Evolutionary conservation across 2,797 vertebrate genomes (phyloP), one percentile per base, ranked within the genome.

Genomic region (Sylvilagus floridanus): DNA sequence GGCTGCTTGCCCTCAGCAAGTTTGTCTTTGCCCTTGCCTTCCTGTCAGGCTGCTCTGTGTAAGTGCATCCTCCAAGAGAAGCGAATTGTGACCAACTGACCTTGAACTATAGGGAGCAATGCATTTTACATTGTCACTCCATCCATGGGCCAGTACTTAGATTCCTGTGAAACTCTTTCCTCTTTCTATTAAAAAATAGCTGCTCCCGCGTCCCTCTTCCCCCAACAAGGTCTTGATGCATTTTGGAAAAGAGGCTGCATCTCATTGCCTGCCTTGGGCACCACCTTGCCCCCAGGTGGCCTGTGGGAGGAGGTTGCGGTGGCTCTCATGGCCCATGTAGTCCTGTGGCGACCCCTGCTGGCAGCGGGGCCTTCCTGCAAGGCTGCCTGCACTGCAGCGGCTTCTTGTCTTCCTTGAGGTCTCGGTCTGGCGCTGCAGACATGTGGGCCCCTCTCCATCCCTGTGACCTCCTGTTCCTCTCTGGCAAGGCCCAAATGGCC

Each of bases 311-410:
- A 28, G 37, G 47, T 17, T 13, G 7, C 21, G 8, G 14, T 1
- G 19, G n/a, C 1, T 28, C 47, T 86, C 16, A 17, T 9, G 65
- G 85, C 6, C 22, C 30, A 28, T 24, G 35, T 62, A 22, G 84
- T 69, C 68, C 47, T 89, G 30, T 10, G 11, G 73, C 2, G 87
- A 52, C 96, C 91, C 93, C 96, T 97, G 52, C 96, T 95, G 96
- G 91, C 47, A 28, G 2, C 4, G 4, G 1, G 0, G 14, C 42
- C 50, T 93, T 92, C 87, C 95, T 96, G 93, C 94, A 95, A 65
- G 87, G 52, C 32, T 57, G 24, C 19, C 19, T 4, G 11, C 4
- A 5, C 26, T 57, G 22, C 11, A 0, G 32, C 0, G 0, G 17
- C 57, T 16, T 52, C 57, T 16, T 52, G 42, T 47, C 42, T 47